Base-by-base conservation (phyloP, 2,888 invertebrate genomes). In the Trichopria drosophilae region DNA sequence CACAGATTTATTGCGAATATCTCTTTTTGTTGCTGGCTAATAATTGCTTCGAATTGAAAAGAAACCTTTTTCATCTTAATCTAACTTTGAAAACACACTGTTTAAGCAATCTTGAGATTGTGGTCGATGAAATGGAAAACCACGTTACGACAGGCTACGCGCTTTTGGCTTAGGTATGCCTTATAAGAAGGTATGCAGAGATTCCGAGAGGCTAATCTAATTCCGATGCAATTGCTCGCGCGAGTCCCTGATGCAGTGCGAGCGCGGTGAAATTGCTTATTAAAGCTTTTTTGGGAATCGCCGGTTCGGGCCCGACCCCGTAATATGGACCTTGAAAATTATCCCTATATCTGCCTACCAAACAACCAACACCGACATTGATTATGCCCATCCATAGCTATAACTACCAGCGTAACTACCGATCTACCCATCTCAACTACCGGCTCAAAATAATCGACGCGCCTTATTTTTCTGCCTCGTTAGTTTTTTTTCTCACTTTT, bases 261-360 rank as follows among this genome's bases (percentile, higher is more conserved):
- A 64, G 16, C 62, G 60, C 66, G 65, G 66, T 68, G 65, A 73
- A 73, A 72, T 73, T 72, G 72, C 72, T 72, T 72, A 73, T 72
- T 73, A 73, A 70, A 67, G 54, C 59, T 60, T 70, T 73, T 71
- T 69, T 68, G 71, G 71, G 72, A 73, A 71, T 69, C 68, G 34
- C 32, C 71, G 69, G 72, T 73, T 72, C 69, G 67, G 67, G 66
- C 62, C 16, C 29, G 6, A 13, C 4, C 63, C 65, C 62, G 67
- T 72, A 72, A 72, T 71, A 66, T 66, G 62, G 67, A 71, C 68
- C 68, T 68, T 64, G 65, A 63, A 71, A 72, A 73, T 73, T 72
- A 72, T 70, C 69, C 71, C 68, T 64, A 65, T 66, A 67, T 67
- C 71, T 64, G 65, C 64, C 66, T 66, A 67, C 67, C 66, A 63